Base-by-base conservation (phyloP, 2,113 vertebrate species). In the Oreochromis spilurus region DNA sequence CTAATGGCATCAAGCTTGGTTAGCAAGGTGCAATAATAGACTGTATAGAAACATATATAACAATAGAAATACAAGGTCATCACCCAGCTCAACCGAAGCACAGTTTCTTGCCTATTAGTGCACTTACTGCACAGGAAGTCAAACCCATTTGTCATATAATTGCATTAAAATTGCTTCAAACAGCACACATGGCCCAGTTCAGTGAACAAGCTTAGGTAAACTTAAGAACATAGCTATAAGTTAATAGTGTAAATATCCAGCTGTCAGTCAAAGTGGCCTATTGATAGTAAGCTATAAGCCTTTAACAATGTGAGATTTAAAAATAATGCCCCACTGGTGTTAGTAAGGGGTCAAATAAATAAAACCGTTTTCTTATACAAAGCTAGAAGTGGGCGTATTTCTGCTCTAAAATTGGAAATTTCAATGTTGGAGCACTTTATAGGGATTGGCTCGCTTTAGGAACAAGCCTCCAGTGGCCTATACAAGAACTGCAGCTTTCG, bases 361-460 rank as follows among this genome's bases (percentile, higher is more conserved):
- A 5, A 75, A 75, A 48, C 5, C 0, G 0, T 17, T 26, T 48
- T 0, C 2, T 29, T 75, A 2, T 70, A 43, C 12, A 70, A 24
- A 9, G n/a, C 38, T 24, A 14, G 13, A 45, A 17, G 21, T 0
- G 1, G 45, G 45, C 0, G 4, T 52, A 31, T 52, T 34, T 52
- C 45, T 29, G 16, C 70, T 48, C 70, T 77, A 75, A 75, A 75
- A 29, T 12, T 50, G 24, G 14, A 4, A 50, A 50, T 77, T 77
- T 77, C 16, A 77, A 12, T 19, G 9, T 31, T 50, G 43, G 16
- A 31, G 16, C 13, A 45, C 13, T 50, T 48, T 19, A 31, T 11
- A 50, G 16, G 43, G 43, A 75, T 75, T 5, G 70, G 7, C 16
- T 77, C 4, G 2, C 70, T 77, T 77, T 31, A 31, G 17, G 45